phyloP scores from a whole-genome alignment of 2,797 vertebrate genomes.

The Epinephelus coioides region DNA sequence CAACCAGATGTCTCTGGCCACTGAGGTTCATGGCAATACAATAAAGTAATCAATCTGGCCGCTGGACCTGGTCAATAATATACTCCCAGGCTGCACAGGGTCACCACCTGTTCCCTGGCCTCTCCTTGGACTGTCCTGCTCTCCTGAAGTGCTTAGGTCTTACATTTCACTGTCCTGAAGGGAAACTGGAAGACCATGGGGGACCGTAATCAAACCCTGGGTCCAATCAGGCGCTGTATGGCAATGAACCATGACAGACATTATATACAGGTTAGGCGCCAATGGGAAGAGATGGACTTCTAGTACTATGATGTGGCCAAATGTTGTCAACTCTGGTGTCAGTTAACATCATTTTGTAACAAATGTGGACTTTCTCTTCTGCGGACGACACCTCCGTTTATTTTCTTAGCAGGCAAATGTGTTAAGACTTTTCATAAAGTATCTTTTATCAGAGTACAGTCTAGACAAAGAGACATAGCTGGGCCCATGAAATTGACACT shows the following conservation, averaged over 20 bases:
- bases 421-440: constrained; percentile 36
- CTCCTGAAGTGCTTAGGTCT: constrained; percentile 68
- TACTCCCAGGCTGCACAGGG: constrained; percentile 80
- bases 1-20: constrained; percentile 85
- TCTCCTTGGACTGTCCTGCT: constrained; percentile 85
- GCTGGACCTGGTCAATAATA: constrained; percentile 87
- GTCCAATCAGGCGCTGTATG: constrained; percentile 30
- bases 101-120: constrained; percentile 87
- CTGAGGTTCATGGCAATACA: constrained; percentile 89
- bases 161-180: constrained; percentile 73
- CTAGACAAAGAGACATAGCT: constrained; percentile 49
- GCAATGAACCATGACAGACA: constrained; percentile 60
- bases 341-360: constrained; percentile 33
- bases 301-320: constrained; percentile 42
- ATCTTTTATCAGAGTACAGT: constrained; percentile 36
- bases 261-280: constrained; percentile 50
- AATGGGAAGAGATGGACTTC: constrained; percentile 32
- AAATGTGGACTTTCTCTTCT: constrained; percentile 29
- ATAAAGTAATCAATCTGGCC: constrained; percentile 88
- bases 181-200: constrained; percentile 44
- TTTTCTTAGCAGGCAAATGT: constrained; percentile 12
- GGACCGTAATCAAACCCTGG: constrained; percentile 60
- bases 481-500: constrained; percentile 61
- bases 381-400: constrained; percentile 17
- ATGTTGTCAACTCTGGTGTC: constrained; percentile 37